Evolutionary conservation across 1,140 invertebrate genomes (phyloP), one percentile per base, ranked within the genome.

Genomic region (Idris sp.): DNA sequence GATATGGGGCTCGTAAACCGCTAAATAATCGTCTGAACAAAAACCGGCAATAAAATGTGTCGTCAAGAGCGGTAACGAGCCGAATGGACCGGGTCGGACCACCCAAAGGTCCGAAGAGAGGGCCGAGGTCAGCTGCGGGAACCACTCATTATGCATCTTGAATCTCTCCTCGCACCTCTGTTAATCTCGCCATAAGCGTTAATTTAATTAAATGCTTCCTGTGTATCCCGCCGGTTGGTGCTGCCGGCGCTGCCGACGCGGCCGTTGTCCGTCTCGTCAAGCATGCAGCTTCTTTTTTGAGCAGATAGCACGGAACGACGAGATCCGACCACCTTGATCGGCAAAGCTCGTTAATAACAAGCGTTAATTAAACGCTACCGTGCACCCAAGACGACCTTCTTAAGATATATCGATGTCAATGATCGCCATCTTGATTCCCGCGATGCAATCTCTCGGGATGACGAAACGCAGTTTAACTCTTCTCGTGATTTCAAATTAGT

Each of bases 181-280:
- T 86, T 88, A 86, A 87, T 87, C 85, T 86, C 80, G 76, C 79
- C 76, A 81, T 85, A 84, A 86, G 84, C 84, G 85, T 88, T 87
- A 84, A 87, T 88, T 87, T 87, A 88, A 88, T 88, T 88, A 85
- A 88, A 87, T 76, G 79, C 82, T 78, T 82, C 80, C 65, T 77
- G 75, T 69, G 68, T 79, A 75, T 72, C 56, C 73, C 65, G 79
- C 44, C 74, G 65, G 62, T 67, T 51, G 65, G 31, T 69, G 59
- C 51, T 64, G 62, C 56, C 49, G 48, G 41, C 64, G 49, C 48
- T 56, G 67, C 69, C 56, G 51, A 54, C 65, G 62, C 43, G 54
- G 31, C 62, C 51, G 61, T 72, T 72, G 65, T 79, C 62, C 72
- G 43, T 72, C 73, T 78, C 72, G 76, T 73, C 74, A 76, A 73